Evolutionary conservation across 2,797 vertebrate species (phyloP).

Genomic region (Scolopax bukidnonensis): DNA sequence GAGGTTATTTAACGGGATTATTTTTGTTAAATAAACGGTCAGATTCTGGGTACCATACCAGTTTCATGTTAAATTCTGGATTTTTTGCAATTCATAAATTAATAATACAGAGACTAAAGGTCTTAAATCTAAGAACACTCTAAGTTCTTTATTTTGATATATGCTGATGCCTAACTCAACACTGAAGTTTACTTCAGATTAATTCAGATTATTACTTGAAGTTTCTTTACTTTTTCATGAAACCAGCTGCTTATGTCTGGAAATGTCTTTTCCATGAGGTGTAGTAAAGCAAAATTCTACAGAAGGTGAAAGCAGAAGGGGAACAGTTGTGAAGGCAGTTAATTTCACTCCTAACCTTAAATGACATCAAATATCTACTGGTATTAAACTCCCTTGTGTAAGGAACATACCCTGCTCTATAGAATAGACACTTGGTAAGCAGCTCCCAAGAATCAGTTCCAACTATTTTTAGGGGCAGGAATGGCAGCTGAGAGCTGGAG

Average conservation of each 20-base stretch:
- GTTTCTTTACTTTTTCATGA: not conserved
- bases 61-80: not conserved
- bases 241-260: not conserved
- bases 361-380: not conserved
- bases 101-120: not conserved
- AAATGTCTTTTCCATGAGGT: not conserved
- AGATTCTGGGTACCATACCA: not conserved
- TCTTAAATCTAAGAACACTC: not conserved
- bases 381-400: not conserved
- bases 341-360: conserved; percentile 6
- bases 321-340: not conserved
- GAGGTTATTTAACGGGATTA: not conserved
- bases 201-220: not conserved
- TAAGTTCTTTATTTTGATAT: not conserved
- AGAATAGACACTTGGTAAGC: not conserved
- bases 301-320: conserved; percentile 2
- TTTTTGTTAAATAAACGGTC: not conserved
- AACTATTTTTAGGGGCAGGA: conserved; percentile 58
- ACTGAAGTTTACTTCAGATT: not conserved
- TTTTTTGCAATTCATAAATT: not conserved
- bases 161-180: not conserved
- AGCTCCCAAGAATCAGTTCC: not conserved
- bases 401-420: not conserved
- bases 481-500: conserved; percentile 41
- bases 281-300: not conserved